Conservation (phyloP, 2,888 invertebrate genomes). For the Oscheius myriophilus region DNA sequence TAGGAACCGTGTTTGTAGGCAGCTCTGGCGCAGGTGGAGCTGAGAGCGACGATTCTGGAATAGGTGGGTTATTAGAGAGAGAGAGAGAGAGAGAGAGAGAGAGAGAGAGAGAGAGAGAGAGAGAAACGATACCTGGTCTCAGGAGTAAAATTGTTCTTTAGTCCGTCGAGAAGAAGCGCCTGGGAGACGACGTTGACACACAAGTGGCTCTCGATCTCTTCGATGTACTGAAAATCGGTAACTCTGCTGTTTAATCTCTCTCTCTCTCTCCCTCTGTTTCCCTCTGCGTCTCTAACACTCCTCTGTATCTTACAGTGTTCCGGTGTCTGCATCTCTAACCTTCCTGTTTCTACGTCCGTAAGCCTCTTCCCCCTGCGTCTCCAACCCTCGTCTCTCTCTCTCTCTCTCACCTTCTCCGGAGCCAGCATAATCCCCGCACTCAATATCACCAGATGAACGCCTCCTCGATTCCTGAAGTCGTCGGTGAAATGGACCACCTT, state of each 20-base stretch:
- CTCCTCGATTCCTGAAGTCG: background rate
- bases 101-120: background rate
- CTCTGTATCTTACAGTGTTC: too few relatives aligned
- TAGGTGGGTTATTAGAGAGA: background rate
- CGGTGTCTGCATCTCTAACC: too few relatives aligned
- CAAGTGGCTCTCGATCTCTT: conserved; percentile 26
- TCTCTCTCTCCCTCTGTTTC: conserved; percentile 17
- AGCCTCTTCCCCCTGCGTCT: too few relatives aligned
- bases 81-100: background rate
- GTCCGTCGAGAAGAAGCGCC: conserved; percentile 18
- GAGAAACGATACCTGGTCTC: conserved; percentile 15
- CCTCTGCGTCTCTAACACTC: too few relatives aligned
- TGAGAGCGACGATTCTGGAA: conserved; percentile 22
- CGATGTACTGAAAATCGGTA: conserved; percentile 23
- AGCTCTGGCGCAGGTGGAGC: conserved; percentile 23
- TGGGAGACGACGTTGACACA: conserved; percentile 30
- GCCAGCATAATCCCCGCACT: conserved; percentile 30
- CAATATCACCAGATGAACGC: conserved; percentile 22
- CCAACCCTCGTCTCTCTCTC: too few relatives aligned
- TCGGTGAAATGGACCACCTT: background rate
- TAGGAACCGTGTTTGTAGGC: conserved; percentile 7
- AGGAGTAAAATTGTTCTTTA: background rate
- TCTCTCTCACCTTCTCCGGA: conserved; percentile 20
- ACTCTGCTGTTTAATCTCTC: too few relatives aligned
- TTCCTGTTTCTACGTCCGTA: too few relatives aligned